Evolutionary conservation across 2,113 vertebrate species (phyloP).

Genomic region (Pionites leucogaster): DNA sequence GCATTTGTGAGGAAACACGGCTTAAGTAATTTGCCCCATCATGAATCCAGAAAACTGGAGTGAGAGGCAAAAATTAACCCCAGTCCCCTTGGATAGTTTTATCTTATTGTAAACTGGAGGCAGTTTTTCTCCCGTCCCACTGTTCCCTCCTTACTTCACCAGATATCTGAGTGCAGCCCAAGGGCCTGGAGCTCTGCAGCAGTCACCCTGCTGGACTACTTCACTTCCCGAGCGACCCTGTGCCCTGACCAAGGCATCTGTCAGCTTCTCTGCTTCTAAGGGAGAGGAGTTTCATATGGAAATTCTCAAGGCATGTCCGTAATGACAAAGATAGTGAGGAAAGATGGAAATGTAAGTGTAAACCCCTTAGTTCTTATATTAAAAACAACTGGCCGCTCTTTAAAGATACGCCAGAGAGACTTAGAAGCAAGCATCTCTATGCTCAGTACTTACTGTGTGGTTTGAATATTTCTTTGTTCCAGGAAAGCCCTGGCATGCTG

Average conservation of each 20-base stretch:
- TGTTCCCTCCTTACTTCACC: neutral
- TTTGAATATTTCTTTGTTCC: conserved; percentile 2
- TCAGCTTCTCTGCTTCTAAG: neutral
- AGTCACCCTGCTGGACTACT: neutral
- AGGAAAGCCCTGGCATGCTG: neutral
- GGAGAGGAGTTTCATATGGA: neutral
- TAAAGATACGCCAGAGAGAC: neutral
- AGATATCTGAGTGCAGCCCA: neutral
- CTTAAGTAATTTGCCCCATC: neutral
- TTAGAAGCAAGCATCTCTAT: neutral
- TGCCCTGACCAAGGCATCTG: neutral
- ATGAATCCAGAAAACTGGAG: neutral
- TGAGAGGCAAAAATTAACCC: neutral
- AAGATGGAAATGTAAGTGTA: neutral
- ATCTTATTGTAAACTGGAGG: neutral
- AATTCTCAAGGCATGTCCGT: neutral
- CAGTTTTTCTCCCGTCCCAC: neutral
- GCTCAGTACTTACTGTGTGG: neutral
- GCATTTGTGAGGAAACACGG: neutral
- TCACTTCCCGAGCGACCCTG: accelerated
- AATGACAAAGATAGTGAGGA: neutral
- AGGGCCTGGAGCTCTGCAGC: neutral
- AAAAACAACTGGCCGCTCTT: neutral
- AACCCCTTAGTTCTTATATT: neutral
- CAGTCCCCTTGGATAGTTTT: neutral